Evolutionary conservation across 92 coral and sea anemone species (phyloP).

Genomic region (Paramuricea clavata): DNA sequence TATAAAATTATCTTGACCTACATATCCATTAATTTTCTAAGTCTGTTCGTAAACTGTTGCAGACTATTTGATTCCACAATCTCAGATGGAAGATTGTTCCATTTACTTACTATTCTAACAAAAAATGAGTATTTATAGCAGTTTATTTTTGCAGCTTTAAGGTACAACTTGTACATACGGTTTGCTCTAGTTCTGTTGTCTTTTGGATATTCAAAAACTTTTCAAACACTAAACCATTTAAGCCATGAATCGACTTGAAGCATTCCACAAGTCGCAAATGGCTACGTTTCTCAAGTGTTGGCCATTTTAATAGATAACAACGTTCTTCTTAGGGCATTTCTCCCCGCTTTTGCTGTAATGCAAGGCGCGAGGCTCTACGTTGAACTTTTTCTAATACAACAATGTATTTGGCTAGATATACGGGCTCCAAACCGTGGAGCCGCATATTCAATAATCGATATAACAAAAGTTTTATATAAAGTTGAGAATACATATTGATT

Average conservation of each 20-base stretch:
- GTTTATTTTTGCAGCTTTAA: not conserved
- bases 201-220: not conserved
- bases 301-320: conserved; percentile 42
- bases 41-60: conserved; percentile 3
- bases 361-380: not conserved
- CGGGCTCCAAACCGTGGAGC: not conserved
- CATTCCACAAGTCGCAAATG: conserved; percentile 51
- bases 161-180: not conserved
- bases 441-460: not conserved
- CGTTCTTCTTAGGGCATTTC: conserved; percentile 53
- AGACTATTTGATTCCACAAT: not conserved
- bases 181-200: not conserved
- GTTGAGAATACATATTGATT: not conserved
- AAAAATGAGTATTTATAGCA: not conserved
- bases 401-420: not conserved
- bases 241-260: conserved; percentile 49
- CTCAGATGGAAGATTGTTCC: not conserved
- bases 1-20: not conserved
- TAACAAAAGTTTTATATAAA: not conserved
- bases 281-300: conserved; percentile 41
- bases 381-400: not conserved
- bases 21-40: not conserved
- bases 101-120: not conserved
- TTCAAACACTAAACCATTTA: conserved; percentile 2
- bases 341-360: not conserved